A percentile compares a stretch with the other conserved stretches of the same genome.
Conservation (phyloP, 1,140 invertebrate genomes). For the Rhizoglyphus robini region DNA sequence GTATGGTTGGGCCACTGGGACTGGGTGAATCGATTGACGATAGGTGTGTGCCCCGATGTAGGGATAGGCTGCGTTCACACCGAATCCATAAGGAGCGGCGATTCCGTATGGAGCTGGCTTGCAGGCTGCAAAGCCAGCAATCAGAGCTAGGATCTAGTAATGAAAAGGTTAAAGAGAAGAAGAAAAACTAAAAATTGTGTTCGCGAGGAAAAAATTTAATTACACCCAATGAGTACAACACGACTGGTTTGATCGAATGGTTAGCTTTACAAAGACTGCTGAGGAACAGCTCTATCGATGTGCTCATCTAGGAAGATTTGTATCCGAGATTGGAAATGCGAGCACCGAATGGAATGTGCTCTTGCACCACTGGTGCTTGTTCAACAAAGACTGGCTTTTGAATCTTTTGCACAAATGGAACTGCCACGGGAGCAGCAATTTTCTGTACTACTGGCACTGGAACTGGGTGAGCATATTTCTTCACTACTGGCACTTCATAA, state of each 20-base stretch:
- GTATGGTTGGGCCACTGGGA: slow-evolving; percentile 3
- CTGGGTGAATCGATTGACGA: neutral
- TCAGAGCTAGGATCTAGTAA: neutral
- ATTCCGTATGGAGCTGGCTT: slow-evolving; percentile 8
- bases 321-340: slow-evolving; percentile 6
- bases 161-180: neutral
- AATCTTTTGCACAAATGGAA: too few species aligned
- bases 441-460: neutral
- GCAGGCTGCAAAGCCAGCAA: neutral
- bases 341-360: slow-evolving; percentile 4
- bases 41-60: neutral
- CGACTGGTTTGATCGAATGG: neutral
- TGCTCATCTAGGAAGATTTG: slow-evolving; percentile 2
- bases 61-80: neutral
- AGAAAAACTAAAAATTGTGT: neutral
- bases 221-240: neutral
- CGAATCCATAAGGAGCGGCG: slow-evolving; percentile 1
- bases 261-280: neutral
- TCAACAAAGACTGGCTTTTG: neutral
- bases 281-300: neutral
- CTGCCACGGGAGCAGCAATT: neutral
- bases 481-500: slow-evolving; percentile 14
- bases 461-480: neutral
- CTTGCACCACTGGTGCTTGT: neutral
- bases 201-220: neutral